phyloP scores from a whole-genome alignment of 2,113 vertebrate species.

The Progne subis region DNA sequence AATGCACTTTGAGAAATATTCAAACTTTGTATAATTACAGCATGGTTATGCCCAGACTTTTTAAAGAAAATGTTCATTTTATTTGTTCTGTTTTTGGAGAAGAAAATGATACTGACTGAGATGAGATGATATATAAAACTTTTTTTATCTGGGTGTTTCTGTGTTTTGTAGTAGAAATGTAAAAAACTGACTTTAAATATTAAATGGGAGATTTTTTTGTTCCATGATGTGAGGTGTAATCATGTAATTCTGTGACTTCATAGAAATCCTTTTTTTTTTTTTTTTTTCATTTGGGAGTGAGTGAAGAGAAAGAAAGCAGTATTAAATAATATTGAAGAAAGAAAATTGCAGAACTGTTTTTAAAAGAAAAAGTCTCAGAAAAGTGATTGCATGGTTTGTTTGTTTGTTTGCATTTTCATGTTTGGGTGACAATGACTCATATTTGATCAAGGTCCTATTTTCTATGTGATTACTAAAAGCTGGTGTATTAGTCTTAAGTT shows the following conservation, averaged over 20 bases:
- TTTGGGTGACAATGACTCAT: background rate
- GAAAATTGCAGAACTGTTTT: background rate
- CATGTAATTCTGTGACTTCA: background rate
- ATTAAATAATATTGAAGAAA: background rate
- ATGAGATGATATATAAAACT: background rate
- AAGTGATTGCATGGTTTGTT: background rate
- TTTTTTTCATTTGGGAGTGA: background rate
- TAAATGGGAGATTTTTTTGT: background rate
- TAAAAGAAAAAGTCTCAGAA: background rate
- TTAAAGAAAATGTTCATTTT: background rate
- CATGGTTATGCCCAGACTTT: background rate
- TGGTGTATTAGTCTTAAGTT: background rate
- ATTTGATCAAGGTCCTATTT: background rate
- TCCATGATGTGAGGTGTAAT: background rate
- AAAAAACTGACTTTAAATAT: background rate
- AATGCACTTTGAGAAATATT: conserved; percentile 9
- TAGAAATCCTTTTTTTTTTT: background rate
- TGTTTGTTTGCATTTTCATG: background rate
- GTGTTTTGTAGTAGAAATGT: background rate
- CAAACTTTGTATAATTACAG: background rate
- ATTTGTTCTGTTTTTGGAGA: background rate
- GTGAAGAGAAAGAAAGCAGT: background rate
- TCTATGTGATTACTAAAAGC: background rate
- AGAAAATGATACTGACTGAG: background rate
- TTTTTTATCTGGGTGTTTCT: background rate